phyloP scores from a whole-genome alignment of 2,113 vertebrate genomes.

The Bufo bufo region DNA sequence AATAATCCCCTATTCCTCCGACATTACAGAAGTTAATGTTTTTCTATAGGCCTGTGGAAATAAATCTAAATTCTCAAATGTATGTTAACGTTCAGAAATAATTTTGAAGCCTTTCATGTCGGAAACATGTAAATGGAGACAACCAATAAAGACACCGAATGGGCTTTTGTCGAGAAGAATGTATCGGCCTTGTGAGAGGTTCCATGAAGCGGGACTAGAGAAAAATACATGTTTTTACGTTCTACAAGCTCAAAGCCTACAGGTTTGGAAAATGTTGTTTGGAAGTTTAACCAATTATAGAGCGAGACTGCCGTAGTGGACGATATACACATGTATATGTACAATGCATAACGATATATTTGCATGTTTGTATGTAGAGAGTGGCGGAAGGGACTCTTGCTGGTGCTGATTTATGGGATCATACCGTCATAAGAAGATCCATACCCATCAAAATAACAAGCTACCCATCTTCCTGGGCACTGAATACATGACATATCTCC shows the following conservation, averaged over 20 bases:
- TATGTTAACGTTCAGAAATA: slow-evolving; percentile 30
- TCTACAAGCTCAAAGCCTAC: not conserved
- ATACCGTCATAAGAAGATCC: too few relatives aligned
- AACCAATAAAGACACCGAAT: slow-evolving; percentile 20
- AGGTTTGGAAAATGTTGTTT: not conserved
- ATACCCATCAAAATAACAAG: too few relatives aligned
- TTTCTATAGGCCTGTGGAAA: slow-evolving; percentile 16
- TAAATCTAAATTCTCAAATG: slow-evolving; percentile 8
- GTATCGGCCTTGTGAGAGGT: not conserved
- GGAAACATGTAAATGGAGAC: not conserved
- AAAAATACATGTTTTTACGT: not conserved
- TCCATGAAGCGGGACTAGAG: not conserved
- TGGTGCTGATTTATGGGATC: too few relatives aligned
- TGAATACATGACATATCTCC: too few relatives aligned
- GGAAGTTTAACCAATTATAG: not conserved
- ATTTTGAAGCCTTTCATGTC: not conserved
- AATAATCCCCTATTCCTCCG: slow-evolving; percentile 8
- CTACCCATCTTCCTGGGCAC: too few relatives aligned
- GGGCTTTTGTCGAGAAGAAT: slow-evolving; percentile 8
- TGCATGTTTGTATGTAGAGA: too few relatives aligned
- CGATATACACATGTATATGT: not conserved
- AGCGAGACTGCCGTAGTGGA: not conserved
- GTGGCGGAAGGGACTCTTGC: too few relatives aligned
- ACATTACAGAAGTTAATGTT: not conserved
- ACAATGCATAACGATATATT: too few relatives aligned